These are phyloP conservation scores for Thymelicus lineola DNA, from an alignment of 2,888 invertebrate species.

Conservation along the genomic window DNA sequence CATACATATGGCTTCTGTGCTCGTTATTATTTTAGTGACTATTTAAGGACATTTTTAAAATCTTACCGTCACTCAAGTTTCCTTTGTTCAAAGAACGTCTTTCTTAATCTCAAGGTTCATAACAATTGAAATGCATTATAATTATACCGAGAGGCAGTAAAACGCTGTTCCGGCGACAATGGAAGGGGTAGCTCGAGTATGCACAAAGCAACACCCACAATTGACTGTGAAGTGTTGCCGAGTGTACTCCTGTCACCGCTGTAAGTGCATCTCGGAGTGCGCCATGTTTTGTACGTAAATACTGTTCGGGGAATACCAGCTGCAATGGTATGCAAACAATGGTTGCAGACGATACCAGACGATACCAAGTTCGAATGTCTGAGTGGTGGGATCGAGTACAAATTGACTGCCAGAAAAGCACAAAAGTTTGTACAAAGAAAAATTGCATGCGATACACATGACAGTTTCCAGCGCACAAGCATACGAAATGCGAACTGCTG, in stretches of 20 bases:
- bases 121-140: conserved; percentile 32
- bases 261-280: conserved; percentile 55
- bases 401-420: conserved; percentile 1
- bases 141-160: conserved; percentile 27
- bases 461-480: no score
- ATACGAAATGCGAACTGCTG: no score
- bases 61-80: background rate
- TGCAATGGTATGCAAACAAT: conserved; percentile 33
- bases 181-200: conserved; percentile 57
- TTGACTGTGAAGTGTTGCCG: conserved; percentile 60
- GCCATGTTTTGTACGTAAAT: conserved; percentile 60
- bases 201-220: conserved; percentile 64
- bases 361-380: conserved; percentile 27
- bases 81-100: background rate
- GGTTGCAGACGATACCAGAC: conserved; percentile 29
- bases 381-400: conserved; percentile 15
- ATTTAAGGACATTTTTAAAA: background rate
- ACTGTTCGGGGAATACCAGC: conserved; percentile 50
- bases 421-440: background rate
- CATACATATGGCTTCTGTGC: no score
- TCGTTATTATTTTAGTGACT: background rate
- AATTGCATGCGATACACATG: background rate
- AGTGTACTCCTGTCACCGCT: conserved; percentile 58
- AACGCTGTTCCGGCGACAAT: conserved; percentile 43
- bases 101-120: conserved; percentile 23